phyloP scores from a whole-genome alignment of 2,797 vertebrate species.

The Sylvia borin region DNA sequence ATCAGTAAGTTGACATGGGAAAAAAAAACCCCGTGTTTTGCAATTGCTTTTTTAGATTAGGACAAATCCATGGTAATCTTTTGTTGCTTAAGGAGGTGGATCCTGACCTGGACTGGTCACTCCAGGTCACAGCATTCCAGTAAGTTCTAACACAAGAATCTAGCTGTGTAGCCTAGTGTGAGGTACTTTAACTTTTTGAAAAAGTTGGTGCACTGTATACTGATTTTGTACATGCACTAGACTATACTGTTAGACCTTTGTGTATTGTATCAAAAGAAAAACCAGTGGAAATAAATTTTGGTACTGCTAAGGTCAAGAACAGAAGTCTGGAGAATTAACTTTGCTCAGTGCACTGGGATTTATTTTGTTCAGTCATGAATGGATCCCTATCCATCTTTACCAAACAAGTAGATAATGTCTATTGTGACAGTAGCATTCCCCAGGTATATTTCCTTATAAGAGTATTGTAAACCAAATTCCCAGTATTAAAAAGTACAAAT shows the following conservation, averaged over 20 bases:
- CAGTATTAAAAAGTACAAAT: neutral
- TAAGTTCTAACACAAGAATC: neutral
- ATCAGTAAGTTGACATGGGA: slow-evolving; percentile 90
- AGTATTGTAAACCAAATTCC: neutral
- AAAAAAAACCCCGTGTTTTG: slow-evolving; percentile 82
- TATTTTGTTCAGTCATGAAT: neutral
- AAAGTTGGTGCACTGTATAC: neutral
- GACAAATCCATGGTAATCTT: slow-evolving; percentile 75
- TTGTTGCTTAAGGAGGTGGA: neutral
- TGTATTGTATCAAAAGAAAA: neutral
- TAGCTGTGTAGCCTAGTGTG: neutral
- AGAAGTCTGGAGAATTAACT: neutral
- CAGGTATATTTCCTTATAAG: neutral
- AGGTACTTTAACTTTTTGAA: neutral
- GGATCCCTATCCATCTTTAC: neutral
- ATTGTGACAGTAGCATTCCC: neutral
- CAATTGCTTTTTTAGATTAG: slow-evolving; percentile 87
- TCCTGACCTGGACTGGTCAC: neutral
- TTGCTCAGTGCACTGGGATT: neutral
- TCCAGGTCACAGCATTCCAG: neutral
- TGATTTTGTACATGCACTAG: neutral
- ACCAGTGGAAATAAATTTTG: neutral
- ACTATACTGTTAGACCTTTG: neutral
- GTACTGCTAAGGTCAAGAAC: neutral
- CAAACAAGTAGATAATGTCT: neutral